Evolutionary conservation across 2,888 invertebrate genomes (phyloP), one percentile per base, ranked within the genome.

Genomic region (Dynastes grantii): DNA sequence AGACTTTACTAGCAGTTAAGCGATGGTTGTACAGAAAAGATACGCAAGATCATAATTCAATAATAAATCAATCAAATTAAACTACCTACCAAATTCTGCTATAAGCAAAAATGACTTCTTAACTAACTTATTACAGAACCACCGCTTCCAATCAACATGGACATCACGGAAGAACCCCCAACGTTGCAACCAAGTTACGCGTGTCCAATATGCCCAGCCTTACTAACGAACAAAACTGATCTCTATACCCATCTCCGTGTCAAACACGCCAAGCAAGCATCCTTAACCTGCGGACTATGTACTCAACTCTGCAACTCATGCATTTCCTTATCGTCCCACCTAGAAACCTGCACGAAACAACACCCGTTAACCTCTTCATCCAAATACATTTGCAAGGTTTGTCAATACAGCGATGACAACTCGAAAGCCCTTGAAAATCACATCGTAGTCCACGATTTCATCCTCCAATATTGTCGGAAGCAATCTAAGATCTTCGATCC

Each of bases 281-380:
- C 90, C 2, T 89, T 90, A 76, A 89, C 91, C 3, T 92, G 92
- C 82, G 92, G 92, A 6, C 88, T 92, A 53, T 92, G 92, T 83
- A 84, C 91, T 61, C 89, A 90, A 83, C 89, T 91, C 61, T 90
- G 90, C 79, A 86, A 86, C 2, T 89, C 91, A 68, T 89, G 90
- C 80, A 85, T 86, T 1, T 90, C 90, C 81, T 85, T 92, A n/a
- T 86, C 89, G 67, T 88, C 87, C 80, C 92, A 92, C 83, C 88
- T 91, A 2, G 89, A 90, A 78, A 87, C 88, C 81, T 91, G 91
- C 82, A 89, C 89, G 4, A 87, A 88, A 32, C 88, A 87, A 8
- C 88, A 89, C 64, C 88, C 88, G 71, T 83, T 89, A 9, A 81
- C 84, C 40, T 86, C 88, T 27, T 45, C 61, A 13, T 9, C 61